phyloP scores from a whole-genome alignment of 2,113 vertebrate species.

The Corydoras sp. region DNA sequence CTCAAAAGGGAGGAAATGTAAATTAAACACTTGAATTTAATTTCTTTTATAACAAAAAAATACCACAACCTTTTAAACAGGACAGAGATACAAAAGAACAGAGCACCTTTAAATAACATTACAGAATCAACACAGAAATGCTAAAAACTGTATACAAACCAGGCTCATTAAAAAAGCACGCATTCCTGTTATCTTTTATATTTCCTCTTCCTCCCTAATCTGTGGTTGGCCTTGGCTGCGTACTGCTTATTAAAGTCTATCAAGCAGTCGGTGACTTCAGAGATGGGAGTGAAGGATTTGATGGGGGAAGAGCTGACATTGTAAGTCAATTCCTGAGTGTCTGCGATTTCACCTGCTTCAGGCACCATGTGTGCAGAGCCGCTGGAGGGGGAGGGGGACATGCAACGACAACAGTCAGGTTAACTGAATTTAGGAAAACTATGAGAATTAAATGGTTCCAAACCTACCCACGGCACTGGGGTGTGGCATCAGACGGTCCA shows the following conservation, averaged over 20 bases:
- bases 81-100: not conserved
- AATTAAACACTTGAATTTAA: too few relatives aligned
- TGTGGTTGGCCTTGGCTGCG: slow-evolving; percentile 42
- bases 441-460: not conserved
- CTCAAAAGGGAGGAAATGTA: too few relatives aligned
- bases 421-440: not conserved
- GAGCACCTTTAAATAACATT: slow-evolving; percentile 24
- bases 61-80: not conserved
- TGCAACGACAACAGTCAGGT: not conserved
- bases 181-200: slow-evolving; percentile 35
- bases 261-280: slow-evolving; percentile 67
- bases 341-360: not conserved
- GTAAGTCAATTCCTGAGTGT: slow-evolving; percentile 1
- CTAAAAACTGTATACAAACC: slow-evolving; percentile 27
- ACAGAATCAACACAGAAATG: slow-evolving; percentile 3
- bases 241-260: slow-evolving; percentile 66
- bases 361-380: not conserved
- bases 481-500: slow-evolving; percentile 34
- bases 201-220: slow-evolving; percentile 43
- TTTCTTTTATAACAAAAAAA: not conserved
- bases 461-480: slow-evolving; percentile 20
- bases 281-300: slow-evolving; percentile 68
- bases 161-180: slow-evolving; percentile 16
- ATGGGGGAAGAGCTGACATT: slow-evolving; percentile 64
- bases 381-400: not conserved